These are phyloP conservation scores for Trichomycterus rosablanca DNA, from an alignment of 2,113 vertebrate genomes.

Conservation along the genomic window DNA sequence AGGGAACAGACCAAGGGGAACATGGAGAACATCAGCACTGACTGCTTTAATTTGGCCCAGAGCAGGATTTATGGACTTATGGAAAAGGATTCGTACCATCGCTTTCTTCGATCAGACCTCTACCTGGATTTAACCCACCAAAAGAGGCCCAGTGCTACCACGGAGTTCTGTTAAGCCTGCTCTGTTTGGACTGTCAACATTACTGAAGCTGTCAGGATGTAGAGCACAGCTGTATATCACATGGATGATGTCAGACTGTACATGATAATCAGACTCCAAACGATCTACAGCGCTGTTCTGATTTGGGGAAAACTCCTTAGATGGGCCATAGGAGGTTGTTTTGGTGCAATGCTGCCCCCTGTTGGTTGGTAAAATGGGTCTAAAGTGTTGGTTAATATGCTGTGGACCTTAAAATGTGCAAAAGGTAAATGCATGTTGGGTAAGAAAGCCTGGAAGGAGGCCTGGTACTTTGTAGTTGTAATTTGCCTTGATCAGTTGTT, in stretches of 20 bases:
- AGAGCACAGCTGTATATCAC: conserved; percentile 1
- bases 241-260: conserved; percentile 9
- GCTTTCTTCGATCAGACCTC: conserved; percentile 86
- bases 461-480: conserved; percentile 32
- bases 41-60: conserved; percentile 84
- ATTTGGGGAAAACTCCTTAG: not conserved
- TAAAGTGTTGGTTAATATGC: not conserved
- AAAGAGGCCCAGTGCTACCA: conserved; percentile 62
- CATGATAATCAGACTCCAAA: conserved; percentile 8
- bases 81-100: conserved; percentile 91
- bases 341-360: conserved; percentile 35
- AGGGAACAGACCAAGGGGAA: conserved; percentile 84
- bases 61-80: conserved; percentile 86
- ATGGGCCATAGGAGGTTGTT: not conserved
- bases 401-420: not conserved
- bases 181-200: not conserved
- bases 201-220: not conserved
- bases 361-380: conserved; percentile 22
- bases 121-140: conserved; percentile 82
- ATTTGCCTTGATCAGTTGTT: conserved; percentile 2
- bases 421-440: conserved; percentile 14
- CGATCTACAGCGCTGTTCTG: conserved; percentile 16
- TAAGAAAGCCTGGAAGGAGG: not conserved
- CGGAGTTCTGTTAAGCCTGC: conserved; percentile 34
- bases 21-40: conserved; percentile 67